These are phyloP conservation scores for Drusus annulatus DNA, from an alignment of 1,140 invertebrate species.

Conservation along the genomic window DNA sequence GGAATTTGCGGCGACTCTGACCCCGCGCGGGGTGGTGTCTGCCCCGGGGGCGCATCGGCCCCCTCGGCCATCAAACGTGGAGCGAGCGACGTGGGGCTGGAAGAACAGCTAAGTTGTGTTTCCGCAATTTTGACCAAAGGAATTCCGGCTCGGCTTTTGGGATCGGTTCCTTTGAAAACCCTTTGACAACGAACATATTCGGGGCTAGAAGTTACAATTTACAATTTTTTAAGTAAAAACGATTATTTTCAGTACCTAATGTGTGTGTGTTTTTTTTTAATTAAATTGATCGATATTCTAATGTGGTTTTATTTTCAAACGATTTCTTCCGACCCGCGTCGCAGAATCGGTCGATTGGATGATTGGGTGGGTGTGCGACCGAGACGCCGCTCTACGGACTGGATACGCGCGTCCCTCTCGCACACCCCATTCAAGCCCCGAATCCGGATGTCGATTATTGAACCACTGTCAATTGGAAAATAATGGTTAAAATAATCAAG, in stretches of 20 bases:
- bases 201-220: too few relatives aligned
- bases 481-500: conserved; percentile 6
- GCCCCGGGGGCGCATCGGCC: conserved; percentile 2
- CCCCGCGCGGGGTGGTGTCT: conserved; percentile 11
- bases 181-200: too few relatives aligned
- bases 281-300: too few relatives aligned
- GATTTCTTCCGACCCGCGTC: neutral
- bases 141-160: conserved; percentile 29
- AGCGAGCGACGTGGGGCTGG: neutral
- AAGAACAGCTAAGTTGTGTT: conserved; percentile 20
- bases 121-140: conserved; percentile 38
- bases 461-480: conserved; percentile 38
- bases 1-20: conserved; percentile 16
- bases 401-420: conserved; percentile 16
- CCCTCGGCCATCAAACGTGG: neutral
- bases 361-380: conserved; percentile 4
- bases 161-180: neutral
- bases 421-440: conserved; percentile 20
- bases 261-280: too few relatives aligned
- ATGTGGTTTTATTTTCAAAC: conserved; percentile 6
- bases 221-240: too few relatives aligned
- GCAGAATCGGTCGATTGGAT: conserved; percentile 27
- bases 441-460: conserved; percentile 30
- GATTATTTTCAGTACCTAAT: too few relatives aligned
- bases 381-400: neutral